A percentile compares a stretch with the other conserved stretches of the same genome.
Conservation (phyloP, 2,888 invertebrate species). For the Acrobasis repandana region DNA sequence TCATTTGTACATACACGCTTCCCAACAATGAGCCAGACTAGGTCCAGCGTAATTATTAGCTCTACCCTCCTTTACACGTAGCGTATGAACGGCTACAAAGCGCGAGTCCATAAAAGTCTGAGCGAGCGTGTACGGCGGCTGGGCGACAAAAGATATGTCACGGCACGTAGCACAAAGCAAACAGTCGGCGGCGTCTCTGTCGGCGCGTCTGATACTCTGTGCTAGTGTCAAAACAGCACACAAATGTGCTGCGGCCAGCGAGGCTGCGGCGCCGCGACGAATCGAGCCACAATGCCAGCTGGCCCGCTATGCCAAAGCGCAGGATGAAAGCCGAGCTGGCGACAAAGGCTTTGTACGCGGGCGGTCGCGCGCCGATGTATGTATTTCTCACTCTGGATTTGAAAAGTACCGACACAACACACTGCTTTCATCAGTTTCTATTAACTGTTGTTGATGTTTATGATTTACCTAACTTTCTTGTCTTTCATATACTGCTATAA, state of each 20-base stretch:
- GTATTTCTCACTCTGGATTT: not conserved
- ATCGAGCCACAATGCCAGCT: slow-evolving; percentile 65
- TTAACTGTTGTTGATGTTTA: slow-evolving; percentile 15
- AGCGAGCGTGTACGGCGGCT: slow-evolving; percentile 52
- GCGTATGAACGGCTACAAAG: slow-evolving; percentile 55
- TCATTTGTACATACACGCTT: slow-evolving; percentile 41
- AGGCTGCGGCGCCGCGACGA: slow-evolving; percentile 67
- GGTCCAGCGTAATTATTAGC: slow-evolving; percentile 62
- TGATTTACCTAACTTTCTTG: slow-evolving; percentile 1
- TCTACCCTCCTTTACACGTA: slow-evolving; percentile 53
- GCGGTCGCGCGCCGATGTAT: slow-evolving; percentile 45
- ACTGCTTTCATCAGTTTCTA: slow-evolving; percentile 11
- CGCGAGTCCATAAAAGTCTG: slow-evolving; percentile 59
- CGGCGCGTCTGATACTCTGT: slow-evolving; percentile 66
- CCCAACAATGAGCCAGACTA: slow-evolving; percentile 51
- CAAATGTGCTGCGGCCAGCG: slow-evolving; percentile 37
- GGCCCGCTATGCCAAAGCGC: slow-evolving; percentile 53
- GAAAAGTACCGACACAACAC: slow-evolving; percentile 14
- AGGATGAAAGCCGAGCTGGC: slow-evolving; percentile 52
- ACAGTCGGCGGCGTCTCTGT: slow-evolving; percentile 76
- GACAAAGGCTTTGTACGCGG: slow-evolving; percentile 66
- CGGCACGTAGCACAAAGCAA: slow-evolving; percentile 79
- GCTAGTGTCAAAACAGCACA: slow-evolving; percentile 68
- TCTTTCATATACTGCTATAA: not conserved
- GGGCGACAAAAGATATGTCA: slow-evolving; percentile 73